Base-by-base conservation (phyloP, 1,140 invertebrate genomes). In the Panonychus citri region DNA sequence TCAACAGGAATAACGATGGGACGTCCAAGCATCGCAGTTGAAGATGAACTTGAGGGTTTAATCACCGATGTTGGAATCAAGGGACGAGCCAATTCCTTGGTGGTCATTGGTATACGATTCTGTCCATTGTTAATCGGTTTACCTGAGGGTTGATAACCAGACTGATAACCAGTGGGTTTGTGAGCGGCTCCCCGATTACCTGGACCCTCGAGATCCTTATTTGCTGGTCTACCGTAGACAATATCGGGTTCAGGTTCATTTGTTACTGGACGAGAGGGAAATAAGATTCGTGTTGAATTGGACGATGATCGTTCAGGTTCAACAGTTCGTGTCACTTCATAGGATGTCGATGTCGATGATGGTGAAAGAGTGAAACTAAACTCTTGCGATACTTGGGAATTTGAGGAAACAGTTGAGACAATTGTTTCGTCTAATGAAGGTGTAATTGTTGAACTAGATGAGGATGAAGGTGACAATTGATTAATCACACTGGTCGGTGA, bases 221-320 rank as follows among this genome's bases (percentile, higher is more conserved):
- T 26, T 24, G 55, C 57, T 3, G 58, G 62, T 53, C 57, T 57
- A n/a, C 62, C 62, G 42, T 63, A 63, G 10, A 63, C 61, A 43
- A 63, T 51, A 25, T 63, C 62, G 1, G 49, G 42, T 34, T 54
- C 37, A 12, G 30, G 17, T 7, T 34, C 30, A 34, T 12, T 34
- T 39, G 46, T 50, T 7, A 24, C n/a, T 46, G n/a, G 43, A 19
- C n/a, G n/a, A 19, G 43, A 46, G 10, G 43, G 43, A 46, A 24
- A 19, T 10, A 24, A 46, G 19, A 34, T 5, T 7, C 30, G 30
- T 5, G 30, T 34, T 34, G 30, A 34, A 34, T 34, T 34, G 30
- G 30, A 7, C 12, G 30, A 34, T 34, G 30, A 34, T 34, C 30
- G 5, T 34, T 12, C 30, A 8, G 17, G 43, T 25, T 48, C 43